Percentiles rank a stretch among this genome's conserved stretches.
Evolutionary conservation across 2,888 invertebrate genomes (phyloP).

Genomic region (Chalcosyrphus nemorum): DNA sequence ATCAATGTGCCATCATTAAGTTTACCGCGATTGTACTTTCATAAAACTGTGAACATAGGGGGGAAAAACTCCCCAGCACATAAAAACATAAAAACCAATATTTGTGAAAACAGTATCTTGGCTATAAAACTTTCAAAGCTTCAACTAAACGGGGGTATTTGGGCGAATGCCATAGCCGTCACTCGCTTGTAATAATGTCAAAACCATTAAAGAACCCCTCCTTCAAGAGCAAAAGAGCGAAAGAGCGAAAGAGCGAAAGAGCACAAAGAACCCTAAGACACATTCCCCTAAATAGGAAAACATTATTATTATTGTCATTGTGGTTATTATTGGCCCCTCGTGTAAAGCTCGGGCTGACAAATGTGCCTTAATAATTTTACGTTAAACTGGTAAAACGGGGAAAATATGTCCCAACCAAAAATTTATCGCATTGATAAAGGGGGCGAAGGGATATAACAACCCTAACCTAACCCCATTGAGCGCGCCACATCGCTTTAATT

Average conservation of each 20-base stretch:
- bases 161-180: not conserved
- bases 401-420: conserved; percentile 40
- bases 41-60: not conserved
- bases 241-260: too few relatives aligned
- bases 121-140: not conserved
- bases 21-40: not conserved
- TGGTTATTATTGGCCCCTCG: conserved; percentile 17
- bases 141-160: not conserved
- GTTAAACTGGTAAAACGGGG: not conserved
- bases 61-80: not conserved
- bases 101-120: not conserved
- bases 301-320: conserved; percentile 18
- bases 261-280: not conserved
- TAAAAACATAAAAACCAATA: not conserved
- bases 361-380: conserved; percentile 3
- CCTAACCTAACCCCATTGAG: too few relatives aligned
- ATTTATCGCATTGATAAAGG: conserved; percentile 40
- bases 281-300: conserved; percentile 8
- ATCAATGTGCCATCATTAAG: not conserved
- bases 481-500: conserved; percentile 16
- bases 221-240: too few relatives aligned
- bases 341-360: not conserved
- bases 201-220: not conserved
- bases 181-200: not conserved
- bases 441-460: not conserved